Conservation (phyloP, 2,797 vertebrate species). For the Schizothorax lantsangensis region DNA sequence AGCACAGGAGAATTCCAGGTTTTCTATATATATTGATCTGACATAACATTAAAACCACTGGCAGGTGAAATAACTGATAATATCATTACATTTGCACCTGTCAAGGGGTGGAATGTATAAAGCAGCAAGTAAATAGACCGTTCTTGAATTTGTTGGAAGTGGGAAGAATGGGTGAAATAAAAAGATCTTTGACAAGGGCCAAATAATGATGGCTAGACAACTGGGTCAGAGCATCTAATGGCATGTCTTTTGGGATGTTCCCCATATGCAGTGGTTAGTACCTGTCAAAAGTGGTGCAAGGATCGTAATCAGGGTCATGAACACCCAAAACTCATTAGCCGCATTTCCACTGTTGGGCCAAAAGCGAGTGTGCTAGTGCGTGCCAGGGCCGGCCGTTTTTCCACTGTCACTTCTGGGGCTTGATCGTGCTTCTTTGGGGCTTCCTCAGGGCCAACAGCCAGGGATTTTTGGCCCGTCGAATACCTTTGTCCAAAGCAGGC, state of each 20-base stretch:
- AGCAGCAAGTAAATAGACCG: not conserved
- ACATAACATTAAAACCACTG: not conserved
- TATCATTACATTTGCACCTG: not conserved
- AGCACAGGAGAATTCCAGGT: not conserved
- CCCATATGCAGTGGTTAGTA: not conserved
- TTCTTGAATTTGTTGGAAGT: not conserved
- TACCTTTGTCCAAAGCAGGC: no score
- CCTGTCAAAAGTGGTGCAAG: not conserved
- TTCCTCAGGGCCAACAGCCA: not conserved
- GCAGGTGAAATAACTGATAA: not conserved
- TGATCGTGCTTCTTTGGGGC: not conserved
- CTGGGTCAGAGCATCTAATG: slow-evolving; percentile 1
- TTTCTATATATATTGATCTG: not conserved
- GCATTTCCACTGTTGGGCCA: not conserved
- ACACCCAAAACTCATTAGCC: not conserved
- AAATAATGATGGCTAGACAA: not conserved
- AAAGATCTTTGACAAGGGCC: not conserved
- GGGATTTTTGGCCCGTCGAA: not conserved
- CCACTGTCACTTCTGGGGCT: not conserved
- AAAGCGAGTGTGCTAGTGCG: not conserved
- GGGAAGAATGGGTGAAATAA: not conserved
- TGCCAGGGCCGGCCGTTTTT: not conserved
- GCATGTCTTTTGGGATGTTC: not conserved
- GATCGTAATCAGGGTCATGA: not conserved
- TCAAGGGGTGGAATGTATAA: not conserved